Base-by-base conservation (phyloP, 2,888 invertebrate species). In the Blera fallax region DNA sequence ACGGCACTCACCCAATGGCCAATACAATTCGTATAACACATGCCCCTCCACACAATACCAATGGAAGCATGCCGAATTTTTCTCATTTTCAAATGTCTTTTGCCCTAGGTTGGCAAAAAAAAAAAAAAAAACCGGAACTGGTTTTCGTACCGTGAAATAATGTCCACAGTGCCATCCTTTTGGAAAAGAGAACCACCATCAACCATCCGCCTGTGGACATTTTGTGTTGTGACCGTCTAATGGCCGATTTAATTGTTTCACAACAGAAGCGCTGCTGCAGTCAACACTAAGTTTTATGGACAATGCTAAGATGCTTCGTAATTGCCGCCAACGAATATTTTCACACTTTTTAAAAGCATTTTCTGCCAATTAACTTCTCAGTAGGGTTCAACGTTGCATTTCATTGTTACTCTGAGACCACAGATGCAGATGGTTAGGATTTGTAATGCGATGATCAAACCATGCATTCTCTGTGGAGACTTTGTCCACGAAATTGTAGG, bases 221-320 rank as follows among this genome's bases (percentile, higher is more conserved):
- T 56, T 64, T 72, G n/a, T 76, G 48, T 82, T 69, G 79, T 74
- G 80, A 74, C 67, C 34, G 37, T 45, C 76, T 82, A 78, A 65
- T 78, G 65, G 77, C 37, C 11, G 70, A 32, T 58, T 72, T 77
- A 77, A 78, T 82, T 78, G 78, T 78, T 72, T 78, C 52, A 82
- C 72, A 82, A 82, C 77, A 77, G 50, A 45, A 69, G 58, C 32
- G 16, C 8, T 58, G 65, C 58, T 78, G 21, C 34, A 70, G 45
- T 62, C 64, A 56, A 58, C 65, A 65, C 60, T n/a, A 56, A n/a
- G 14, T 37, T 60, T 40, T 32, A 52, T 37, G 29, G 21, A 54
- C 18, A 29, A 24, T n/a, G 32, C 43, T 52, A 64, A 48, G 37
- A 14, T 50, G 21, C 14, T 11, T 50, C 16, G 14, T 58, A 64